Base-by-base conservation (phyloP, 1,140 invertebrate species). In the Bombus superbus region DNA sequence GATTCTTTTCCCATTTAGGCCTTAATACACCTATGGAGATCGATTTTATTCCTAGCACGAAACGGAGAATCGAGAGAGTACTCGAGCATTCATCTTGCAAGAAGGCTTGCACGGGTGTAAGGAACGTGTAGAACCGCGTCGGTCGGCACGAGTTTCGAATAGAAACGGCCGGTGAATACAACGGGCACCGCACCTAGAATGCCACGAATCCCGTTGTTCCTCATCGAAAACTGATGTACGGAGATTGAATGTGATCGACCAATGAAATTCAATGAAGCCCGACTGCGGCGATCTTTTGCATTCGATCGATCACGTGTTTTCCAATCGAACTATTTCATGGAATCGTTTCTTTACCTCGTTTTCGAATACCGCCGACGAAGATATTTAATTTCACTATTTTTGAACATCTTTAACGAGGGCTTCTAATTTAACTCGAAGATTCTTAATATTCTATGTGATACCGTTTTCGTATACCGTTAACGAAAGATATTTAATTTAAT, bases 141-240 rank as follows among this genome's bases (percentile, higher is more conserved):
- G 11, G 6, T 53, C 38, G 32, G 62, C 81, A 83, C 81, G 81
- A 68, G 81, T 68, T 77, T 83, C 81, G 81, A 83, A 83, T 83
- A 83, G 81, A 77, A 83, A 83, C 81, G 73, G 81, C 73, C 81
- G 18, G 72, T 83, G 73, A 83, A 83, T 77, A 83, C 81, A 57
- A 83, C 81, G 35, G 38, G 73, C 73, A 83, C 81, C 81, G 81
- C 81, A 68, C 81, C 81, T 83, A 83, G 81, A 83, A 83, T 83
- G 81, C 81, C 73, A 53, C 35, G 73, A 44, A 83, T 83, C 81
- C 81, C 81, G 81, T 83, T 83, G 62, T 74, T 83, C 81, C 66
- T 83, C 73, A 76, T 83, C 73, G 73, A 83, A 83, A 83, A 83
- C 62, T 77, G 44, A 77, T 83, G 62, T 83, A 69, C 81, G n/a